A percentile compares a stretch with the other conserved stretches of the same genome.
Conservation (phyloP, 2,888 invertebrate species). For the Meteorus colon region DNA sequence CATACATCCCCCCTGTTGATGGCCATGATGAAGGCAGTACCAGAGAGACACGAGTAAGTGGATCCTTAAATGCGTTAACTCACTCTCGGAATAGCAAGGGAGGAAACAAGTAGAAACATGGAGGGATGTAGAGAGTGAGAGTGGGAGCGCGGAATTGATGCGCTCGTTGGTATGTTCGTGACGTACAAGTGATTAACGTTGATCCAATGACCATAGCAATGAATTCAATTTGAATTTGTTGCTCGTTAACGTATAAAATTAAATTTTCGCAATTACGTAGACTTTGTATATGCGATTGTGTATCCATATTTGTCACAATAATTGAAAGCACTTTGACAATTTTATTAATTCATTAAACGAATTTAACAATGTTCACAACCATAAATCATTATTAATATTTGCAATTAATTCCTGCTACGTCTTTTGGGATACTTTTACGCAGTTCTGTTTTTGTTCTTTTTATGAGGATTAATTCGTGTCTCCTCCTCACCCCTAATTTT, state of each 20-base stretch:
- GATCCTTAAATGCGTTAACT: constrained; percentile 45
- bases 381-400: not conserved
- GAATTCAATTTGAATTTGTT: constrained; percentile 37
- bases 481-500: not conserved
- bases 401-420: not conserved
- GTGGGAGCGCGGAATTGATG: constrained; percentile 23
- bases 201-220: constrained; percentile 46
- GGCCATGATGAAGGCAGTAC: constrained; percentile 1
- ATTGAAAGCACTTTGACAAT: not conserved
- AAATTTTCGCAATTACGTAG: not conserved
- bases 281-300: not conserved
- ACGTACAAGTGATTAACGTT: constrained; percentile 44
- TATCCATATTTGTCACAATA: not conserved
- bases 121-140: not conserved
- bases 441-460: not conserved
- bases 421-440: not conserved
- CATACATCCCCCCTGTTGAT: not conserved
- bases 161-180: constrained; percentile 35
- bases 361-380: not conserved
- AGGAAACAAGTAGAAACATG: not conserved
- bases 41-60: constrained; percentile 34
- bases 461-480: not conserved
- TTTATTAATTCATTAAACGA: not conserved
- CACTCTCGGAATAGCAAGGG: constrained; percentile 19
- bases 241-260: constrained; percentile 24